Conservation (phyloP, 1,140 invertebrate genomes). For the Lysiphlebus fabarum region DNA sequence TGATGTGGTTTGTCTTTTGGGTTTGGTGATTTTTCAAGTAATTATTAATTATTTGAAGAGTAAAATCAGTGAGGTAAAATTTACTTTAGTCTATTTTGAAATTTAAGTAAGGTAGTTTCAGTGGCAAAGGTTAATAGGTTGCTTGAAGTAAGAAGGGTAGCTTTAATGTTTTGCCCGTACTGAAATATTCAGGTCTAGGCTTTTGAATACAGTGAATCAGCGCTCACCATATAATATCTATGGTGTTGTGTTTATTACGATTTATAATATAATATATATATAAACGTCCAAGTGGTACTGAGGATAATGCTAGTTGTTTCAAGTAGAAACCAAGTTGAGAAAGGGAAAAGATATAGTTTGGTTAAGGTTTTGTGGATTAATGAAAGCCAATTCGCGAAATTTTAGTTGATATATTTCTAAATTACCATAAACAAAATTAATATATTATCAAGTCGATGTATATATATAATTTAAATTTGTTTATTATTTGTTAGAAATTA, state of each 20-base stretch:
- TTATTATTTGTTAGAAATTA: too few species aligned
- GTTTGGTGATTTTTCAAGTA: background rate
- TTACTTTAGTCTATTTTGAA: background rate
- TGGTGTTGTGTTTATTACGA: conserved; percentile 47
- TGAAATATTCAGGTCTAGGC: conserved; percentile 54
- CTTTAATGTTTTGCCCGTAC: conserved; percentile 47
- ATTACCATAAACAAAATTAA: background rate
- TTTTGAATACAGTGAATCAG: conserved; percentile 43
- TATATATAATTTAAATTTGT: too few species aligned
- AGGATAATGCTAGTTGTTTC: too few species aligned
- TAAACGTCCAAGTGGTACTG: conserved; percentile 27
- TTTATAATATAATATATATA: conserved; percentile 49
- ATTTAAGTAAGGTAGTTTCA: conserved; percentile 8
- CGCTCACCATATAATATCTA: conserved; percentile 26
- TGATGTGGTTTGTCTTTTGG: conserved; percentile 8
- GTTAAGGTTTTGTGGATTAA: conserved; percentile 52
- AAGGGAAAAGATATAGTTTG: conserved; percentile 28
- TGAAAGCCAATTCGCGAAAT: conserved; percentile 51
- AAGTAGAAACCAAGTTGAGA: conserved; percentile 25
- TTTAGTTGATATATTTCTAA: background rate
- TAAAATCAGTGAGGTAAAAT: conserved; percentile 5
- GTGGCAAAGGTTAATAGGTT: conserved; percentile 51
- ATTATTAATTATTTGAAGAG: conserved; percentile 7
- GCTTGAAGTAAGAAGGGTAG: conserved; percentile 48
- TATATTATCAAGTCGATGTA: too few species aligned